Evolutionary conservation across 2,888 invertebrate species (phyloP).

Genomic region (Neoascia interrupta): DNA sequence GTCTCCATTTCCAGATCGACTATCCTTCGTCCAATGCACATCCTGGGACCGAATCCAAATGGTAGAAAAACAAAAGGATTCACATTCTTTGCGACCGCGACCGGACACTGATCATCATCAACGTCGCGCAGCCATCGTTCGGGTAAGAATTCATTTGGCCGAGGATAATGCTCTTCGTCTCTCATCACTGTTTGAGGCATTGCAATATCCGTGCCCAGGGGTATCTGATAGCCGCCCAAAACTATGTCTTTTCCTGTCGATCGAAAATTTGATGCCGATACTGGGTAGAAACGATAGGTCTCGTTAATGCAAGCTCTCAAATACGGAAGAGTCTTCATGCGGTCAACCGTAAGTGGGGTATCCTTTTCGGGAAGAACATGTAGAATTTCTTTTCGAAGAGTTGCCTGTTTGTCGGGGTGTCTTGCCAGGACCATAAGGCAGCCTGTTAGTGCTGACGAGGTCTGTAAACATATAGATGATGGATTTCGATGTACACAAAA

Average conservation of each 20-base stretch:
- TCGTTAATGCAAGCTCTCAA: conserved; percentile 87
- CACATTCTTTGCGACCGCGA: conserved; percentile 48
- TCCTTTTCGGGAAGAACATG: conserved; percentile 77
- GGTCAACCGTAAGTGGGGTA: conserved; percentile 77
- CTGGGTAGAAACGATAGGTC: conserved; percentile 83
- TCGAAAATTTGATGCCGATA: conserved; percentile 82
- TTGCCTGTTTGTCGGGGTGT: conserved; percentile 83
- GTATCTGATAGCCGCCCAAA: conserved; percentile 82
- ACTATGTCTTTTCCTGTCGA: conserved; percentile 81
- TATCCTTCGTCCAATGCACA: conserved; percentile 85
- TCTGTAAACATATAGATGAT: conserved; percentile 75
- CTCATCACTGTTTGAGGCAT: conserved; percentile 85
- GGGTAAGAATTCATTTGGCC: conserved; percentile 80
- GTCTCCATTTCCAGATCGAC: conserved; percentile 85
- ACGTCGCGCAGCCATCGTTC: conserved; percentile 83
- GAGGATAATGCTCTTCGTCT: conserved; percentile 83
- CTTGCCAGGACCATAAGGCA: conserved; percentile 83
- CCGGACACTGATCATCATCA: conserved; percentile 36
- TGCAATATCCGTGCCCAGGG: conserved; percentile 85
- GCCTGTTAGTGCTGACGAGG: conserved; percentile 79
- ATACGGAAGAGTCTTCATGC: conserved; percentile 81
- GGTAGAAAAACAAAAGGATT: conserved; percentile 69
- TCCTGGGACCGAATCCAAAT: conserved; percentile 75
- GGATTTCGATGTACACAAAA: neutral
- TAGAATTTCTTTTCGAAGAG: conserved; percentile 82